Percentiles rank a stretch among this genome's conserved stretches.
These are phyloP conservation scores for Thomomys bottae DNA, from an alignment of 2,113 vertebrate genomes.

Conservation along the genomic window DNA sequence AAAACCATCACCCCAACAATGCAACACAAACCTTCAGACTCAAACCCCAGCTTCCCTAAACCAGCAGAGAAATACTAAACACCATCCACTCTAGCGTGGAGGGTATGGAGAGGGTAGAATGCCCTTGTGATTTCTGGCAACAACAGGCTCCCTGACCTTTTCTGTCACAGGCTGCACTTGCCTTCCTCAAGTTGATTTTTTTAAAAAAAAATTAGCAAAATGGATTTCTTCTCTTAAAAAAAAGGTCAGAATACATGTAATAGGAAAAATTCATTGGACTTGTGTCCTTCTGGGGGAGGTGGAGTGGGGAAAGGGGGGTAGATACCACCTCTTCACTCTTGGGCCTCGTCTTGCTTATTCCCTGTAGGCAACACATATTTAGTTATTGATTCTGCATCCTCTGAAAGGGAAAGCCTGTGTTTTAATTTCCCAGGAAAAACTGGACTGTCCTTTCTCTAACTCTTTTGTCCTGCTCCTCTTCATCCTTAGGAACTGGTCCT, in stretches of 20 bases:
- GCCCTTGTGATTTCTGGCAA: constrained; percentile 72
- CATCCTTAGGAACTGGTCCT: not conserved
- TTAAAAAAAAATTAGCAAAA: constrained; percentile 87
- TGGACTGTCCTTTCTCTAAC: too few relatives aligned
- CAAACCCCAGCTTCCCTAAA: not conserved
- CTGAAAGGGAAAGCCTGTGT: constrained; percentile 16
- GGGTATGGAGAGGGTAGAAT: constrained; percentile 66
- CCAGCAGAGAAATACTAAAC: not conserved
- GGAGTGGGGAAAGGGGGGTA: too few relatives aligned
- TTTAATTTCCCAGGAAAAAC: constrained; percentile 59
- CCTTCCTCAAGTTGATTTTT: constrained; percentile 55
- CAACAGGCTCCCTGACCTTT: constrained; percentile 86
- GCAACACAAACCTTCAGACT: not conserved
- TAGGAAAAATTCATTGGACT: constrained; percentile 84
- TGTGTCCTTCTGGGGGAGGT: constrained; percentile 7
- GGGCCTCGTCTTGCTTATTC: not conserved
- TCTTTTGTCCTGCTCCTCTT: not conserved
- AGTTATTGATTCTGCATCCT: constrained; percentile 27
- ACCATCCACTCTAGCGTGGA: not conserved
- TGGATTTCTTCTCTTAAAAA: constrained; percentile 74
- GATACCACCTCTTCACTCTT: not conserved
- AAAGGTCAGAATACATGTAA: constrained; percentile 88
- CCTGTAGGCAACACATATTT: not conserved
- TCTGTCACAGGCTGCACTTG: constrained; percentile 78
- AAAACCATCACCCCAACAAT: not conserved